Conservation (phyloP, 2,797 vertebrate genomes). For the Atherinosoma microstoma region DNA sequence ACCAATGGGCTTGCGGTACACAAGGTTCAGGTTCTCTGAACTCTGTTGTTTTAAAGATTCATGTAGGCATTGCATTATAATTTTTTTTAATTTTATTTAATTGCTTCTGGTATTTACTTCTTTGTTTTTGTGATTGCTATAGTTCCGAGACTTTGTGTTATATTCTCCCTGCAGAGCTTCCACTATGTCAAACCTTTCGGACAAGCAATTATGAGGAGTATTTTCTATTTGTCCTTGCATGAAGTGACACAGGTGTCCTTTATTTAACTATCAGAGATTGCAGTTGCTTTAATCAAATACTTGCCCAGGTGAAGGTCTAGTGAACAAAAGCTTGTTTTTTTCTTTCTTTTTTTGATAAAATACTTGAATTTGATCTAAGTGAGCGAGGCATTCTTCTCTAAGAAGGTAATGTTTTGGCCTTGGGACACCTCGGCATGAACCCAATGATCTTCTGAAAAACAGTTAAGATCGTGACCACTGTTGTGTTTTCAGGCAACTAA, state of each 20-base stretch:
- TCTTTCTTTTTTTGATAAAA: constrained; percentile 9
- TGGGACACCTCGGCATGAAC: background rate
- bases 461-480: background rate
- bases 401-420: constrained; percentile 11
- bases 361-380: constrained; percentile 14
- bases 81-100: background rate
- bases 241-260: constrained; percentile 4
- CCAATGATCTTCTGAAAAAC: constrained; percentile 5
- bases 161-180: background rate
- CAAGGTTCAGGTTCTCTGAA: background rate
- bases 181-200: background rate
- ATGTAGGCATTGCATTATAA: background rate
- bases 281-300: constrained; percentile 17
- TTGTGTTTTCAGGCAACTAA: background rate
- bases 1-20: background rate
- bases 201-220: background rate
- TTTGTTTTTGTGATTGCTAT: background rate
- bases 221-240: constrained; percentile 3
- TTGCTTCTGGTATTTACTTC: background rate
- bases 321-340: constrained; percentile 23
- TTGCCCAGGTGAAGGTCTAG: constrained; percentile 17
- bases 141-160: background rate
- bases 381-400: constrained; percentile 12
- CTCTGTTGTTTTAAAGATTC: background rate
- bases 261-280: constrained; percentile 14